Percentiles rank a stretch among this genome's conserved stretches.
Conservation (phyloP, 1,140 invertebrate species). For the Augochlora pura region DNA sequence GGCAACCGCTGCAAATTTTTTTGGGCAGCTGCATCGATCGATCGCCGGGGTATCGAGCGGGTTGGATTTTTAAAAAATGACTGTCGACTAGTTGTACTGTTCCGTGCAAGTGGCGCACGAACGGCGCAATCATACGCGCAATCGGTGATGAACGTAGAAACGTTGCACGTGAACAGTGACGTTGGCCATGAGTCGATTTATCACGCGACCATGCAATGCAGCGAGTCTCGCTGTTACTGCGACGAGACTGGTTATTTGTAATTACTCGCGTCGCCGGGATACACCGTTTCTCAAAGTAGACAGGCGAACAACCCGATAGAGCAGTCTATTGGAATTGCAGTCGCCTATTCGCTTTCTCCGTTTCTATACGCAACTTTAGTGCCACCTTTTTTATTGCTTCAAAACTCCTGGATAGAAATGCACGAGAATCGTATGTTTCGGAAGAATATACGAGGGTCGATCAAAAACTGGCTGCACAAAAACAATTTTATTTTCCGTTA, state of each 20-base stretch:
- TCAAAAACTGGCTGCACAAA: too few species aligned
- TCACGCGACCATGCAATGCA: constrained; percentile 45
- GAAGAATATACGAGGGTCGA: too few species aligned
- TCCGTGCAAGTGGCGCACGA: not conserved
- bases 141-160: constrained; percentile 26
- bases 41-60: not conserved
- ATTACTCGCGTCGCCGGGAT: constrained; percentile 58
- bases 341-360: not conserved
- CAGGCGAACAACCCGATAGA: constrained; percentile 34
- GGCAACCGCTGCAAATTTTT: not conserved
- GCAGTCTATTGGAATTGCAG: constrained; percentile 56
- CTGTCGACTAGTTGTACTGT: not conserved
- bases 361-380: too few species aligned
- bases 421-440: too few species aligned
- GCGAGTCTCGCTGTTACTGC: constrained; percentile 43
- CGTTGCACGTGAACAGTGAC: constrained; percentile 34
- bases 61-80: constrained; percentile 6
- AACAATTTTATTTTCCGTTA: too few species aligned
- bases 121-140: constrained; percentile 13
- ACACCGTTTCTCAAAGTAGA: constrained; percentile 60
- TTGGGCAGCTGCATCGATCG: not conserved
- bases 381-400: too few species aligned
- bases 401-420: too few species aligned
- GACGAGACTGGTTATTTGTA: constrained; percentile 65
- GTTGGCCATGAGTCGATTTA: constrained; percentile 58